Conservation (phyloP, 2,888 invertebrate genomes). For the Iselma pallidipennis region DNA sequence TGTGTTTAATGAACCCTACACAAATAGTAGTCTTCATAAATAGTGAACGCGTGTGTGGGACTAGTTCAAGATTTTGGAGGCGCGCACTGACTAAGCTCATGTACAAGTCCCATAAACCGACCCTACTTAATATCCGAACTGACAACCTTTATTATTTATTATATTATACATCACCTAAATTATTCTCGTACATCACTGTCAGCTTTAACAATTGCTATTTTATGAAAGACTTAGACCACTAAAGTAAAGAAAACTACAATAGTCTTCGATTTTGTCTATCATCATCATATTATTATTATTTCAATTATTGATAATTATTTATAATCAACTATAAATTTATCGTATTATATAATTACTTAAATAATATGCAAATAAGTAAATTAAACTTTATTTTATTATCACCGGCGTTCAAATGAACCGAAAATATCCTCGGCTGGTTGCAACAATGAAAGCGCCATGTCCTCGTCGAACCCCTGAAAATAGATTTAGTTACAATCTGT, state of each 20-base stretch:
- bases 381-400: constrained; percentile 1
- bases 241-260: constrained; percentile 5
- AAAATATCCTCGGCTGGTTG: constrained; percentile 31
- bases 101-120: constrained; percentile 33
- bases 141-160: constrained; percentile 48
- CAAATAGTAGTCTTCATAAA: constrained; percentile 25
- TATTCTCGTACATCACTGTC: constrained; percentile 46
- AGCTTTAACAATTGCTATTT: constrained; percentile 36
- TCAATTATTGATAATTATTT: background rate
- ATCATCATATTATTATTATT: background rate
- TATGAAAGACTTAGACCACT: constrained; percentile 13
- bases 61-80: constrained; percentile 27
- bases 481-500: constrained; percentile 2
- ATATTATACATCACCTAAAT: constrained; percentile 46
- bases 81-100: constrained; percentile 25
- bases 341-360: background rate
- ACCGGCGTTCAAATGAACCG: constrained; percentile 20
- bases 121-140: constrained; percentile 45
- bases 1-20: constrained; percentile 26
- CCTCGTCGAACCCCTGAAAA: constrained; percentile 47
- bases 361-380: constrained; percentile 16
- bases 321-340: background rate
- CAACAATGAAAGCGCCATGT: constrained; percentile 40
- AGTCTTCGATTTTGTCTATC: background rate
- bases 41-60: constrained; percentile 26